Conservation (phyloP, 2,888 invertebrate species). For the Portevinia maculata region DNA sequence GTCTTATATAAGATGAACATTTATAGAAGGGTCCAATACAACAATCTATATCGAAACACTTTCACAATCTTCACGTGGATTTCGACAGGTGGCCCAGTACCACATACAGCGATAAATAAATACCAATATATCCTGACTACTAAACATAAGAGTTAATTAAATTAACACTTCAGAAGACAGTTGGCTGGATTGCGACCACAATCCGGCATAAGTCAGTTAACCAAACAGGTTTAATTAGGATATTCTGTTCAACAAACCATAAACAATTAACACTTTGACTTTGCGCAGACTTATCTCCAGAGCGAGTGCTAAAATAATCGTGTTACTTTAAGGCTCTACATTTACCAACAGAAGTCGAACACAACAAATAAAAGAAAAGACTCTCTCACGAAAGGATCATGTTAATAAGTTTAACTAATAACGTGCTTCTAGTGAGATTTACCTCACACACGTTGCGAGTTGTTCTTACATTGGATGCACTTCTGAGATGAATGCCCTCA, state of each 20-base stretch:
- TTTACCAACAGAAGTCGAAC: neutral
- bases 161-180: conserved; percentile 8
- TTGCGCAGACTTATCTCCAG: conserved; percentile 22
- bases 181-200: neutral
- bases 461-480: conserved; percentile 16
- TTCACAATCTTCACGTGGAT: too few species aligned
- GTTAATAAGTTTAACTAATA: conserved; percentile 56
- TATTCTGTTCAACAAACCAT: conserved; percentile 20
- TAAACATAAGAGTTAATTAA: conserved; percentile 30
- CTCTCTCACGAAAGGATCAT: conserved; percentile 17
- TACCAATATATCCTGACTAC: neutral
- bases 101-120: too few species aligned
- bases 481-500: conserved; percentile 55
- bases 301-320: conserved; percentile 43
- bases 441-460: neutral
- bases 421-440: conserved; percentile 3
- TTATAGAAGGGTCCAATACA: too few species aligned
- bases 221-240: conserved; percentile 55
- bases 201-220: conserved; percentile 8
- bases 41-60: too few species aligned
- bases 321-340: conserved; percentile 13
- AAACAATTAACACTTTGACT: conserved; percentile 65
- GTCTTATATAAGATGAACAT: too few species aligned
- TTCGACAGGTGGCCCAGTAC: too few species aligned
- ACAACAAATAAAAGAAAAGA: neutral